Conservation (phyloP, 2,797 vertebrate species). For the Ctenosaura bakeri region DNA sequence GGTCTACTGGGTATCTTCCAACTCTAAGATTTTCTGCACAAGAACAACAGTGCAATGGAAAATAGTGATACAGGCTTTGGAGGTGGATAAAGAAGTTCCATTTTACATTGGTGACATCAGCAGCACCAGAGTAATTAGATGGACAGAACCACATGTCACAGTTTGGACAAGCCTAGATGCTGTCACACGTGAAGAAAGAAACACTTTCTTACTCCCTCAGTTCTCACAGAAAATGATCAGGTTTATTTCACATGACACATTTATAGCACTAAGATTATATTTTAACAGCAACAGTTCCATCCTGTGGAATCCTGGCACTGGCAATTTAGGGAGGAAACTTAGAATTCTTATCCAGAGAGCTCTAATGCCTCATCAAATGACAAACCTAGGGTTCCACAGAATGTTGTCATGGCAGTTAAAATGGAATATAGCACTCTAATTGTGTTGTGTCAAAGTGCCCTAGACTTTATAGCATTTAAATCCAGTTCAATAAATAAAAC, state of each 20-base stretch:
- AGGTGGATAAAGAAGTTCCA: neutral
- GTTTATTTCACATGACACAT: too few relatives aligned
- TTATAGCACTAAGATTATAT: too few relatives aligned
- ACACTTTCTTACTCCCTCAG: neutral
- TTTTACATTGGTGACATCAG: neutral
- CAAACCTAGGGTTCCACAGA: too few relatives aligned
- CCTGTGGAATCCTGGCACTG: too few relatives aligned
- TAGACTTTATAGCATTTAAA: neutral
- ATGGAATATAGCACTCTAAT: too few relatives aligned
- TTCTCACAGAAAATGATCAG: neutral
- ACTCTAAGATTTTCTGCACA: constrained; percentile 13
- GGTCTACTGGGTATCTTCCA: constrained; percentile 42
- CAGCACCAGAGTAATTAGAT: neutral
- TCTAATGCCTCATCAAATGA: too few relatives aligned
- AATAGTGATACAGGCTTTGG: neutral
- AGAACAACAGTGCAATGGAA: constrained; percentile 13
- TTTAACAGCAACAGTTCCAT: too few relatives aligned
- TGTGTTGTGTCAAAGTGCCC: too few relatives aligned
- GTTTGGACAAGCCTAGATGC: neutral
- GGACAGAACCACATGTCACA: neutral
- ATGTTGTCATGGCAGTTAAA: too few relatives aligned
- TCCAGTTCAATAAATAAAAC: neutral
- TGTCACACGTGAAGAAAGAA: neutral
- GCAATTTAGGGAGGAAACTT: too few relatives aligned
- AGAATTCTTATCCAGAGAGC: too few relatives aligned